phyloP scores from a whole-genome alignment of 2,888 invertebrate species.

The Notodonta ziczac region DNA sequence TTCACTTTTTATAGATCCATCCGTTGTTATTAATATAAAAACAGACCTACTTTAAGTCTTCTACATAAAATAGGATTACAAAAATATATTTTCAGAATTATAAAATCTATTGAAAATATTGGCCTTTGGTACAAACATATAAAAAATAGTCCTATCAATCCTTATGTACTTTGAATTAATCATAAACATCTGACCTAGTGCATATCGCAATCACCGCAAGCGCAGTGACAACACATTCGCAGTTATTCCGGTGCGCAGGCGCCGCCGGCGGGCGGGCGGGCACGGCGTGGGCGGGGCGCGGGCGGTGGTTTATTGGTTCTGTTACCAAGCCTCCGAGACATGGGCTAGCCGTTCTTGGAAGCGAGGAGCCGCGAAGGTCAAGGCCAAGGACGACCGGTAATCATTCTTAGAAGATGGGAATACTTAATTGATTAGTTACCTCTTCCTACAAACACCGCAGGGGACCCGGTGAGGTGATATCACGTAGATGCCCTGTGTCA shows the following conservation, averaged over 20 bases:
- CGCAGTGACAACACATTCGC: slow-evolving; percentile 39
- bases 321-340: slow-evolving; percentile 20
- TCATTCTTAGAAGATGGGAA: neutral
- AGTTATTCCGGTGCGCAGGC: slow-evolving; percentile 45
- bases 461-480: too few relatives aligned
- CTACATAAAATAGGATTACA: too few relatives aligned
- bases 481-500: too few relatives aligned
- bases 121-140: too few relatives aligned
- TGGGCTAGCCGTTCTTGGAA: neutral
- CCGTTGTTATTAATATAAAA: too few relatives aligned
- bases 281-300: slow-evolving; percentile 33
- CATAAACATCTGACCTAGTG: slow-evolving; percentile 2
- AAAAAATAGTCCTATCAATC: too few relatives aligned
- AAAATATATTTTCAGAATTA: too few relatives aligned
- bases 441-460: too few relatives aligned
- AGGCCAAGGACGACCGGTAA: slow-evolving; percentile 1
- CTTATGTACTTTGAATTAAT: neutral
- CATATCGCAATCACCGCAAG: neutral
- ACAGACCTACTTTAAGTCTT: too few relatives aligned
- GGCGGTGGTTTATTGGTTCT: slow-evolving; percentile 5
- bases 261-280: slow-evolving; percentile 42
- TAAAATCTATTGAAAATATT: too few relatives aligned
- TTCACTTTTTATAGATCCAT: too few relatives aligned
- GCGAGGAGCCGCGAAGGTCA: neutral
- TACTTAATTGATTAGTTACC: neutral